Base-by-base conservation (phyloP, 2,888 invertebrate genomes). In the Leucozona laternaria region DNA sequence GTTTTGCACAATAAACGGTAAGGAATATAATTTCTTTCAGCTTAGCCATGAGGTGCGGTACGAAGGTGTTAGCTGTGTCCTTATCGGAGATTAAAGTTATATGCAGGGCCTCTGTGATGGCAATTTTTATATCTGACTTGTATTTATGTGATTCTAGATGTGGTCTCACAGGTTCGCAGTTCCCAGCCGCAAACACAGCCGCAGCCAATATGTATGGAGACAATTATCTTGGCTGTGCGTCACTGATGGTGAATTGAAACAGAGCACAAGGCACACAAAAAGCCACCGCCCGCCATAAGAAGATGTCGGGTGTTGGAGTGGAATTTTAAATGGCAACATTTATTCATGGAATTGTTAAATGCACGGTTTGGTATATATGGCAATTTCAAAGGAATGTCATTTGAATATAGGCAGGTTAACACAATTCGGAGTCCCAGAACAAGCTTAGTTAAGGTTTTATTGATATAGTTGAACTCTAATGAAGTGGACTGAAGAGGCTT, bases 321-420 rank as follows among this genome's bases (percentile, higher is more conserved):
- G 86, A 86, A 86, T 86, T 86, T 86, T 86, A 86, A 86, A 86
- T 86, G 86, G 78, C 86, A 86, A 81, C 77, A 78, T 86, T 81
- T 86, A 81, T 86, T 86, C 78, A 68, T 43, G 28, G 73, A 31
- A 55, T 62, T 78, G 64, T 62, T 75, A 43, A 53, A 60, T 45
- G 64, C 28, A 2, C 20, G 20, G 17, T 20, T n/a, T n/a, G n/a
- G n/a, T 48, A 66, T 64, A 28, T 45, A 13, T 53, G 25, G 25
- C 15, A 22, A 48, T 48, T 66, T 66, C 48, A 34, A 48, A 66
- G 66, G 66, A 66, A 66, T 68, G 50, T 53, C n/a, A 53, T 66
- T 66, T 66, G n/a, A 66, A 66, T 66, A 60, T 20, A 17, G 37
- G 11, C 25, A 34, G 34, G 15, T 50, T 20, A 68, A 50, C 34